Percentiles rank a stretch among this genome's conserved stretches.
These are phyloP conservation scores for Siniperca scherzeri DNA, from an alignment of 2,797 vertebrate genomes.

Conservation along the genomic window DNA sequence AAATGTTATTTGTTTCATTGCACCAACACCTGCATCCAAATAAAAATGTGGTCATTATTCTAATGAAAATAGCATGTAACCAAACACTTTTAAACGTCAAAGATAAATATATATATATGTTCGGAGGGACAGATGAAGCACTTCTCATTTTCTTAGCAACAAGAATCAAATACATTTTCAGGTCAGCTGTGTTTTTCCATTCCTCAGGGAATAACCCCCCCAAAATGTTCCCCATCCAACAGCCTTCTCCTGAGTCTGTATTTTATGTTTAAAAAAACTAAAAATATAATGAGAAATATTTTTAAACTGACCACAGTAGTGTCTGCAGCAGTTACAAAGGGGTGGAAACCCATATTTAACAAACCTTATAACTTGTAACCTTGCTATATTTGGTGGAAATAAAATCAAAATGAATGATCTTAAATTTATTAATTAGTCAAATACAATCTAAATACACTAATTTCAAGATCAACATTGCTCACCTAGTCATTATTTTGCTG, in stretches of 20 bases:
- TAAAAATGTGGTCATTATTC: not conserved
- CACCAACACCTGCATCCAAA: not conserved
- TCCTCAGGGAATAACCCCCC: not conserved
- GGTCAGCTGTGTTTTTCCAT: not conserved
- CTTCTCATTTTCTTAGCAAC: not conserved
- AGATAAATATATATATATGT: not conserved
- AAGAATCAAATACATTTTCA: not conserved
- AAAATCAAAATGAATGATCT: not conserved
- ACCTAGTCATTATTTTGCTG: not conserved
- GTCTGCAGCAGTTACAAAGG: not conserved
- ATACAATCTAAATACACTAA: not conserved
- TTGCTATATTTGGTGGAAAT: not conserved
- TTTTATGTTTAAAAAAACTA: not conserved
- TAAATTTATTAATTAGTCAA: not conserved
- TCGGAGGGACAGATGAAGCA: not conserved
- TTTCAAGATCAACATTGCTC: not conserved
- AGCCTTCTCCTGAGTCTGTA: too few relatives aligned
- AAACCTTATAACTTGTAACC: not conserved
- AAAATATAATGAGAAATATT: not conserved
- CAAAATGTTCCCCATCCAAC: too few relatives aligned
- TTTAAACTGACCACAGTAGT: not conserved
- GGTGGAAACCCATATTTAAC: not conserved
- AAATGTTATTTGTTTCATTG: not conserved
- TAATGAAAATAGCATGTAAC: not conserved
- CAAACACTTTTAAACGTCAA: not conserved